Evolutionary conservation across 92 coral and sea anemone genomes (phyloP).

Genomic region (Porites rus): DNA sequence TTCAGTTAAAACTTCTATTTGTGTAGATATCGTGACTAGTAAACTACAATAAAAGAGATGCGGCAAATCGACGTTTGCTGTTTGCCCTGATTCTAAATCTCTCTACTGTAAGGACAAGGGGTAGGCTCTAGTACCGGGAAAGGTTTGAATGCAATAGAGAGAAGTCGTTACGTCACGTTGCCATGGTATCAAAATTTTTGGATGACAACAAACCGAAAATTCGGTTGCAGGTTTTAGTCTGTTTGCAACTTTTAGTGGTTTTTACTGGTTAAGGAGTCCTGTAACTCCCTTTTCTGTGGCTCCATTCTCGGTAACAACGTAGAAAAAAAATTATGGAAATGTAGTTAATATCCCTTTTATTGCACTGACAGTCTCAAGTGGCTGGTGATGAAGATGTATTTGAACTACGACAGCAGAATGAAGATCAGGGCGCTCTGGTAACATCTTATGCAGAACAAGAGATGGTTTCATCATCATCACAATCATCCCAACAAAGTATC

Average conservation of each 20-base stretch:
- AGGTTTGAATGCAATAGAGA: too few species aligned
- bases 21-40: constrained; percentile 18
- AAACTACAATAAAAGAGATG: constrained; percentile 21
- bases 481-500: background rate
- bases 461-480: background rate
- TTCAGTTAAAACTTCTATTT: background rate
- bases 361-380: background rate
- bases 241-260: constrained; percentile 23
- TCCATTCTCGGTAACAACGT: constrained; percentile 17
- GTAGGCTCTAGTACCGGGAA: too few species aligned
- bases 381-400: constrained; percentile 26
- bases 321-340: constrained; percentile 3
- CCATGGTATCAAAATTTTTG: too few species aligned
- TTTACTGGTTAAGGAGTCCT: constrained; percentile 12
- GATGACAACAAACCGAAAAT: background rate
- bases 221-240: constrained; percentile 1
- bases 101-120: constrained; percentile 26
- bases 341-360: constrained; percentile 29
- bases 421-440: constrained; percentile 24
- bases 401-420: constrained; percentile 14
- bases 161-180: too few species aligned
- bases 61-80: constrained; percentile 32
- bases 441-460: constrained; percentile 11
- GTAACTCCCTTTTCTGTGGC: constrained; percentile 31
- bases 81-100: constrained; percentile 18